Evolutionary conservation across 2,797 vertebrate species (phyloP).

Genomic region (Chromobotia macracanthus): DNA sequence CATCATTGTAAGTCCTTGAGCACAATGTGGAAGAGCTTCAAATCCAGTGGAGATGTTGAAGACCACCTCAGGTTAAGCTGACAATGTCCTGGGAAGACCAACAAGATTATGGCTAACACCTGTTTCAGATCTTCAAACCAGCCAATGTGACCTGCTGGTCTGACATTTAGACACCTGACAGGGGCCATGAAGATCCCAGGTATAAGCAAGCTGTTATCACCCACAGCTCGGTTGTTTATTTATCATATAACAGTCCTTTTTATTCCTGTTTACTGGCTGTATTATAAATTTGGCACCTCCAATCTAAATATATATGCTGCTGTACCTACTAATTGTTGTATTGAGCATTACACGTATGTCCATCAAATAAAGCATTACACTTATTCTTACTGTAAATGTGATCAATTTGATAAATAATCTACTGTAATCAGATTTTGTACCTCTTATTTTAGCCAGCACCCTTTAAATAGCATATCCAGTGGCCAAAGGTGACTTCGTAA

Average conservation of each 20-base stretch:
- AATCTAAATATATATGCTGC: background rate
- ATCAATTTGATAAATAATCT: background rate
- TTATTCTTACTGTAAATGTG: background rate
- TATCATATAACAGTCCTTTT: background rate
- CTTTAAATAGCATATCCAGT: constrained; percentile 46
- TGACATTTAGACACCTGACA: constrained; percentile 60
- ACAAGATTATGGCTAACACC: constrained; percentile 73
- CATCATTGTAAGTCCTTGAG: background rate
- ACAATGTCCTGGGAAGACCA: constrained; percentile 69
- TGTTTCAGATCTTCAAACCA: constrained; percentile 69
- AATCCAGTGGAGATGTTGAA: constrained; percentile 66
- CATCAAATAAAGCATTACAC: background rate
- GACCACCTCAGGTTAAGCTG: constrained; percentile 80
- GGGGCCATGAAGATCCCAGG: constrained; percentile 39
- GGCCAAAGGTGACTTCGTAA: constrained; percentile 28
- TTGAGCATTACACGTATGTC: background rate
- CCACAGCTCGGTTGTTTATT: background rate
- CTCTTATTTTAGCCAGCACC: background rate
- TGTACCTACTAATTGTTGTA: background rate
- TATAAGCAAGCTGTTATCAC: constrained; percentile 39
- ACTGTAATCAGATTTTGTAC: constrained; percentile 20
- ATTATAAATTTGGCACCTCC: background rate
- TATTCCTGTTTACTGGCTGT: background rate
- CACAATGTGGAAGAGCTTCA: constrained; percentile 5
- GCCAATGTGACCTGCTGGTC: constrained; percentile 59